Evolutionary conservation across 2,888 invertebrate species (phyloP).

Genomic region (Aplocera efformata): DNA sequence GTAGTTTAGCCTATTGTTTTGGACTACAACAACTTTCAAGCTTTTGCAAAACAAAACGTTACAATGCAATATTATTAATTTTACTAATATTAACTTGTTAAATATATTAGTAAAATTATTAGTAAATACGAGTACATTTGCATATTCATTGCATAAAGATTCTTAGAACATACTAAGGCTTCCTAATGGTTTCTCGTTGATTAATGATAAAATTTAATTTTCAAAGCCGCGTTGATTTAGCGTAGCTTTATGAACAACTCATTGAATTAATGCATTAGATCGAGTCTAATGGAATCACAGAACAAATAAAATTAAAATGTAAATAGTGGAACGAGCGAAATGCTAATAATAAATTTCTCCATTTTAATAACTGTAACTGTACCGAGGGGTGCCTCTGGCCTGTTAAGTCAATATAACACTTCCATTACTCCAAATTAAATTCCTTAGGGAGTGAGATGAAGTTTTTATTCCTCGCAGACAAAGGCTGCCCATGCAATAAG

Average conservation of each 20-base stretch:
- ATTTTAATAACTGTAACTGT: slow-evolving; percentile 79
- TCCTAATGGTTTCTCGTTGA: slow-evolving; percentile 32
- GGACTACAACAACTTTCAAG: too few relatives aligned
- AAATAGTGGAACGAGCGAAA: slow-evolving; percentile 73
- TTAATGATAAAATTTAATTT: slow-evolving; percentile 43
- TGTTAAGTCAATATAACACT: slow-evolving; percentile 81
- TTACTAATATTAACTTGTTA: too few relatives aligned
- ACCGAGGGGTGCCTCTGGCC: slow-evolving; percentile 75
- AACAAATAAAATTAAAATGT: slow-evolving; percentile 80
- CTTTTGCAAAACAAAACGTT: neutral
- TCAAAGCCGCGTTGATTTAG: slow-evolving; percentile 31
- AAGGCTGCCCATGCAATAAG: slow-evolving; percentile 55
- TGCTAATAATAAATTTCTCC: slow-evolving; percentile 80
- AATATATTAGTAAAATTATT: too few relatives aligned
- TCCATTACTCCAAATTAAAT: slow-evolving; percentile 81
- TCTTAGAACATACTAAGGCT: neutral
- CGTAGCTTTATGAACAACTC: slow-evolving; percentile 45
- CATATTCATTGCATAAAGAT: too few relatives aligned
- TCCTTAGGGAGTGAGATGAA: slow-evolving; percentile 77
- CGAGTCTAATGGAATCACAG: slow-evolving; percentile 78
- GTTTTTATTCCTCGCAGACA: slow-evolving; percentile 73
- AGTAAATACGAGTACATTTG: too few relatives aligned
- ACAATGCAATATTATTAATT: too few relatives aligned
- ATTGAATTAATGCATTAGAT: slow-evolving; percentile 68
- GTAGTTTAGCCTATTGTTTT: too few relatives aligned